Evolutionary conservation across 1,140 invertebrate species (phyloP).

Genomic region (Nephotettix cincticeps): DNA sequence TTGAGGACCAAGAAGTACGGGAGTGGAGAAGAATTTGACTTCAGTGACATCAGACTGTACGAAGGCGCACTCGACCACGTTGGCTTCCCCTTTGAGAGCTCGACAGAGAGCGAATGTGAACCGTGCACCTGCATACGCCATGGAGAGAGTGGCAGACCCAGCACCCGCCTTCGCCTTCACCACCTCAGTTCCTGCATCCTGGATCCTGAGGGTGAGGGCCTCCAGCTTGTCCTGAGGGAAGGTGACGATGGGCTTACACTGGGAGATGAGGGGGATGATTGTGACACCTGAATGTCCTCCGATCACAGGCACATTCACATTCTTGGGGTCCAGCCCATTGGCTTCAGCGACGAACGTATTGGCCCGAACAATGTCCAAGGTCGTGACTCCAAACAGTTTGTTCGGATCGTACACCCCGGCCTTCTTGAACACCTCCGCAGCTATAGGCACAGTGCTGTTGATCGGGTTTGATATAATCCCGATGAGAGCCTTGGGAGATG

Average conservation of each 20-base stretch:
- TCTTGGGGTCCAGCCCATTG: slow-evolving; percentile 43
- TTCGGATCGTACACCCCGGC: slow-evolving; percentile 85
- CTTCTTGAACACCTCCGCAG: slow-evolving; percentile 92
- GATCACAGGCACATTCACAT: slow-evolving; percentile 90
- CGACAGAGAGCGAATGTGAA: slow-evolving; percentile 81
- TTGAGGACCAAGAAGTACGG: slow-evolving; percentile 86
- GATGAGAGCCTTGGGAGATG: slow-evolving; percentile 89
- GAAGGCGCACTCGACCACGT: slow-evolving; percentile 91
- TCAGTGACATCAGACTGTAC: slow-evolving; percentile 89
- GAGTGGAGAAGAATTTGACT: slow-evolving; percentile 92
- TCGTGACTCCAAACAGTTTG: slow-evolving; percentile 94
- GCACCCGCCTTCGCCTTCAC: slow-evolving; percentile 98
- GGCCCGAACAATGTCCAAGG: slow-evolving; percentile 58
- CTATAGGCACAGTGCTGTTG: slow-evolving; percentile 97
- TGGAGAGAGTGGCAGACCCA: slow-evolving; percentile 96
- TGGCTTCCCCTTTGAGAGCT: slow-evolving; percentile 82
- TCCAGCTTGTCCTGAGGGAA: slow-evolving; percentile 74
- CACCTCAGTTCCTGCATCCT: slow-evolving; percentile 64
- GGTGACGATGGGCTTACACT: slow-evolving; percentile 72
- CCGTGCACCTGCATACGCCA: slow-evolving; percentile 95
- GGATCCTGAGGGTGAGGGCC: slow-evolving; percentile 79
- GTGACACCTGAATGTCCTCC: slow-evolving; percentile 99
- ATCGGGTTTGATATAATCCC: slow-evolving; percentile 98
- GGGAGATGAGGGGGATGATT: slow-evolving; percentile 95
- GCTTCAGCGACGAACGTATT: slow-evolving; percentile 89